A percentile compares a stretch with the other conserved stretches of the same genome.
Evolutionary conservation across 2,888 invertebrate species (phyloP).

Genomic region (Tipula unca): DNA sequence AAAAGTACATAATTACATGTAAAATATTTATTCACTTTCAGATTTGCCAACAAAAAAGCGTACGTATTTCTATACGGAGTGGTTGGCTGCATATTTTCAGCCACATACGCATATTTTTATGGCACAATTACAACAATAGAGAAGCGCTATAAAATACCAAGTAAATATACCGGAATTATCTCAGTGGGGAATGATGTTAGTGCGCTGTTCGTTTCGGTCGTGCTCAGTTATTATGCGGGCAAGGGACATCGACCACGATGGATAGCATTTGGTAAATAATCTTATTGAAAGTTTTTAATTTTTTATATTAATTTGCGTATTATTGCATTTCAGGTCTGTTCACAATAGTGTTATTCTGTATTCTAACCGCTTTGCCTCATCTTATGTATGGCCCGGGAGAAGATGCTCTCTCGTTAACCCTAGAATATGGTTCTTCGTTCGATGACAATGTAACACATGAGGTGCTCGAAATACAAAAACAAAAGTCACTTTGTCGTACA

Average conservation of each 20-base stretch:
- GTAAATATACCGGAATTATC: conserved; percentile 60
- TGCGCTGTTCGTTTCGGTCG: conserved; percentile 55
- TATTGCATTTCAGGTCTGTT: conserved; percentile 43
- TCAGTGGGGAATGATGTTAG: conserved; percentile 68
- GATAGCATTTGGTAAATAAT: conserved; percentile 51
- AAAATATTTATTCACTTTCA: conserved; percentile 25
- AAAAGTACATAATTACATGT: too few species aligned
- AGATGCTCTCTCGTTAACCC: conserved; percentile 53
- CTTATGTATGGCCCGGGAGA: conserved; percentile 59
- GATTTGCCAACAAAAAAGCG: conserved; percentile 42
- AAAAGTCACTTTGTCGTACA: conserved; percentile 48
- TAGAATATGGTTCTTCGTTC: conserved; percentile 47
- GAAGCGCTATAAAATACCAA: conserved; percentile 64
- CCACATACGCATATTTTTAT: conserved; percentile 61
- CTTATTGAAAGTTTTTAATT: background rate
- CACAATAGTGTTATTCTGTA: conserved; percentile 55
- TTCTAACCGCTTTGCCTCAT: conserved; percentile 58
- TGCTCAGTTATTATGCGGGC: conserved; percentile 61
- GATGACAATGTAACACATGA: conserved; percentile 42
- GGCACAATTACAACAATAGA: conserved; percentile 67
- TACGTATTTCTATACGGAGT: conserved; percentile 54
- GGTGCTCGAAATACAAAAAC: conserved; percentile 44
- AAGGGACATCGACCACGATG: conserved; percentile 63
- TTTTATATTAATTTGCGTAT: background rate
- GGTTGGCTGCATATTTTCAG: conserved; percentile 58